Percentiles rank a stretch among this genome's conserved stretches.
phyloP scores from a whole-genome alignment of 2,113 vertebrate species.

The Neolamprologus toae region DNA sequence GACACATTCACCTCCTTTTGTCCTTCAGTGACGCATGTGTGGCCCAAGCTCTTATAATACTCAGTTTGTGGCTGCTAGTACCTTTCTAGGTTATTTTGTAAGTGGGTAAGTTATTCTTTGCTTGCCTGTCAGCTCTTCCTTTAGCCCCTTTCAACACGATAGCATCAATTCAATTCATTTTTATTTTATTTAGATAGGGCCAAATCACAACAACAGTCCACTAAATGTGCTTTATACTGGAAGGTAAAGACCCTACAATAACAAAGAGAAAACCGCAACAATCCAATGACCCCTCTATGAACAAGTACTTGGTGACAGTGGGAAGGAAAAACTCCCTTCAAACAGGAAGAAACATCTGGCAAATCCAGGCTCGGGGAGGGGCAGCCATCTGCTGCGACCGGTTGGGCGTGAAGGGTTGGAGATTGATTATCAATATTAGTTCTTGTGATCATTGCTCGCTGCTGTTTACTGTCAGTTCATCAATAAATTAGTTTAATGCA shows the following conservation, averaged over 20 bases:
- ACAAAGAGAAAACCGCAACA: background rate
- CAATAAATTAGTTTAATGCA: background rate
- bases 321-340: background rate
- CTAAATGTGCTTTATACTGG: background rate
- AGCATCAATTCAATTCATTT: background rate
- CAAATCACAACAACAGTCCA: background rate
- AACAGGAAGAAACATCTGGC: background rate
- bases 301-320: background rate
- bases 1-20: background rate
- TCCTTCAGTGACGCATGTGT: background rate
- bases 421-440: background rate
- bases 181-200: background rate
- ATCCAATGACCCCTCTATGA: rapidly evolving
- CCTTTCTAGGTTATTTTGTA: background rate
- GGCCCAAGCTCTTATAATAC: background rate
- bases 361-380: background rate
- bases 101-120: background rate
- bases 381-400: background rate
- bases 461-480: background rate
- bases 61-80: background rate
- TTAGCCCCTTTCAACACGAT: background rate
- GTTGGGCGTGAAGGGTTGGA: background rate
- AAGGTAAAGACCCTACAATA: background rate
- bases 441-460: background rate
- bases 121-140: background rate